Conservation (phyloP, 2,888 invertebrate genomes). For the Linyphia triangularis region DNA sequence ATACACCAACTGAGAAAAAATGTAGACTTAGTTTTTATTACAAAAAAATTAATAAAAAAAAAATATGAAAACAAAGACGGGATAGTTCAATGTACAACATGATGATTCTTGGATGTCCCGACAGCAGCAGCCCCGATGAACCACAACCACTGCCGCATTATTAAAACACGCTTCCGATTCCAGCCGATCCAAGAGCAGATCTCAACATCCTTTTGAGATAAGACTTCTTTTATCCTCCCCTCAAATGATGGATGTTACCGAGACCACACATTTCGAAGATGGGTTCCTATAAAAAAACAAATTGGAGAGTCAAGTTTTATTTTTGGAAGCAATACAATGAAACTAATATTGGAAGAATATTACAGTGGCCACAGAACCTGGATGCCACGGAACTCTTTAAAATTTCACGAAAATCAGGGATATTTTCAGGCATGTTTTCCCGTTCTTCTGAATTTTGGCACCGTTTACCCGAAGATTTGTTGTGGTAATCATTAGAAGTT, state of each 20-base stretch:
- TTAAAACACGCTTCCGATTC: background rate
- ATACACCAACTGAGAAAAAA: background rate
- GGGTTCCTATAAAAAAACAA: no score
- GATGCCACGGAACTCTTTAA: no score
- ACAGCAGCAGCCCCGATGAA: constrained; percentile 18
- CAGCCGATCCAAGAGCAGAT: background rate
- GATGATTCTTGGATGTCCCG: constrained; percentile 35
- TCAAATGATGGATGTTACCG: background rate
- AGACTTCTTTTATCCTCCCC: background rate
- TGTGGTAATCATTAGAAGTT: no score
- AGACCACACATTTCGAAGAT: background rate
- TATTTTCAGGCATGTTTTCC: no score
- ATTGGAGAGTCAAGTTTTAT: no score
- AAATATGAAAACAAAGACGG: constrained; percentile 27
- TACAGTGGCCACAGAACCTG: no score
- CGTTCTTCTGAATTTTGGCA: no score
- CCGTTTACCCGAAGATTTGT: no score
- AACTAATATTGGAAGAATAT: no score
- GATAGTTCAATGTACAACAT: constrained; percentile 54
- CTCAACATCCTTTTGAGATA: no score
- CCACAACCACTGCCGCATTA: constrained; percentile 30
- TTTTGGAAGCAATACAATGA: no score
- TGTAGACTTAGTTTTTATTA: constrained; percentile 30
- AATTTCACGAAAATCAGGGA: no score
- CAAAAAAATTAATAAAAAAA: constrained; percentile 7